Conservation (phyloP, 1,140 invertebrate genomes). For the Hestina assimilis region DNA sequence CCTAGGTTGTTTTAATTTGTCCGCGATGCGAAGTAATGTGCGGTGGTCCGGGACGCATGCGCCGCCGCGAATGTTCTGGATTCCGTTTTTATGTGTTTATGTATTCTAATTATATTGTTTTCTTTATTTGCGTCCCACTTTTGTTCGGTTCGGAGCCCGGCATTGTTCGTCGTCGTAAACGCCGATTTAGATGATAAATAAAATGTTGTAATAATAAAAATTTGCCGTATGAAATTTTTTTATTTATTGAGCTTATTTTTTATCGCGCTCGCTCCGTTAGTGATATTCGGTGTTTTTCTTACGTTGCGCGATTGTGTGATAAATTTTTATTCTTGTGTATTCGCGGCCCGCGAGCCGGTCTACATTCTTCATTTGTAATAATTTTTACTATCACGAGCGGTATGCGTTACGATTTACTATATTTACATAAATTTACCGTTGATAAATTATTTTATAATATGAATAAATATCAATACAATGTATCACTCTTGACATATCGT, state of each 20-base stretch:
- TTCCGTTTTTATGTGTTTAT: constrained; percentile 75
- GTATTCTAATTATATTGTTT: constrained; percentile 79
- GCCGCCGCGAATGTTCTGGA: constrained; percentile 61
- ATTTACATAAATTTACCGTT: too few relatives aligned
- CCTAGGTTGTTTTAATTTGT: constrained; percentile 16
- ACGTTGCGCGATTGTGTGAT: constrained; percentile 27
- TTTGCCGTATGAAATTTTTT: constrained; percentile 67
- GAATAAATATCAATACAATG: too few relatives aligned
- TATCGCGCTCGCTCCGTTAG: constrained; percentile 31
- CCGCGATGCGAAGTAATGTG: constrained; percentile 34
- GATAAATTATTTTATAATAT: not conserved
- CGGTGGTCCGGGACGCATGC: constrained; percentile 51
- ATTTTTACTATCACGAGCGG: not conserved
- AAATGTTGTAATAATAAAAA: constrained; percentile 70
- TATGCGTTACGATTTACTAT: not conserved
- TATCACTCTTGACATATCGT: too few relatives aligned
- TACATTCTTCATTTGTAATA: not conserved
- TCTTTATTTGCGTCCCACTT: constrained; percentile 78
- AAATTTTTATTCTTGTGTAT: constrained; percentile 39
- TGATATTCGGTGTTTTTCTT: constrained; percentile 29
- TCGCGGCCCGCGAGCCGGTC: constrained; percentile 13
- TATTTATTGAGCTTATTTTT: constrained; percentile 66
- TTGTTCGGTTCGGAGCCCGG: constrained; percentile 71
- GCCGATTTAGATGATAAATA: constrained; percentile 77
- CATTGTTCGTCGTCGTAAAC: constrained; percentile 76